Evolutionary conservation across 2,113 vertebrate genomes (phyloP).

Genomic region (Lampris incognitus): DNA sequence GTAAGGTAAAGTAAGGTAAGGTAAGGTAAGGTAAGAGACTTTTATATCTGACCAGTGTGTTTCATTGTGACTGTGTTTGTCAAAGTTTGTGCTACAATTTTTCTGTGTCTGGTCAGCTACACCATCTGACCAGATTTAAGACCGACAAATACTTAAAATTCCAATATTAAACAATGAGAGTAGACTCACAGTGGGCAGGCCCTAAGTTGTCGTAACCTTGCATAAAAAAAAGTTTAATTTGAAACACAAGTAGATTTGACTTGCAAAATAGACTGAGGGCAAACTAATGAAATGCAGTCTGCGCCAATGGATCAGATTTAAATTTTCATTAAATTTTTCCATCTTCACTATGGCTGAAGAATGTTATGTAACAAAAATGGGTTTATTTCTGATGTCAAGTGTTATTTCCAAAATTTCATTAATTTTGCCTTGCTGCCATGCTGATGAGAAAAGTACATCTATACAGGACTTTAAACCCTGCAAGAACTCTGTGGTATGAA

Average conservation of each 20-base stretch:
- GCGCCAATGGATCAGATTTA: too few species aligned
- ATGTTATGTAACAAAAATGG: neutral
- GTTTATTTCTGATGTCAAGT: neutral
- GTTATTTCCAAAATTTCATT: neutral
- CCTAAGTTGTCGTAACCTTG: slow-evolving; percentile 19
- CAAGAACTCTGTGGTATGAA: too few species aligned
- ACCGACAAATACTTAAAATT: slow-evolving; percentile 29
- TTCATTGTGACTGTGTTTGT: neutral
- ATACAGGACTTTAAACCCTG: neutral
- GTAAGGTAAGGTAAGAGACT: too few species aligned
- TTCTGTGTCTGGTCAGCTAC: neutral
- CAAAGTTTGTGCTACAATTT: neutral
- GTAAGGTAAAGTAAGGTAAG: too few species aligned
- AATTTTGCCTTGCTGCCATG: slow-evolving; percentile 4
- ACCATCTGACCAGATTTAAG: neutral
- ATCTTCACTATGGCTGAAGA: slow-evolving; percentile 7
- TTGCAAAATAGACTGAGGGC: slow-evolving; percentile 18
- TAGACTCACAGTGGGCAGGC: neutral
- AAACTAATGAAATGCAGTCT: too few species aligned
- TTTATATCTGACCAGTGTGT: neutral
- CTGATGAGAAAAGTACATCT: neutral
- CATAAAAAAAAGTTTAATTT: neutral
- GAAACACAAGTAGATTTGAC: slow-evolving; percentile 8
- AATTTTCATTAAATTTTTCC: neutral
- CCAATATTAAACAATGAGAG: slow-evolving; percentile 4